Conservation (phyloP, 2,797 vertebrate genomes). For the Acanthurus tractus region DNA sequence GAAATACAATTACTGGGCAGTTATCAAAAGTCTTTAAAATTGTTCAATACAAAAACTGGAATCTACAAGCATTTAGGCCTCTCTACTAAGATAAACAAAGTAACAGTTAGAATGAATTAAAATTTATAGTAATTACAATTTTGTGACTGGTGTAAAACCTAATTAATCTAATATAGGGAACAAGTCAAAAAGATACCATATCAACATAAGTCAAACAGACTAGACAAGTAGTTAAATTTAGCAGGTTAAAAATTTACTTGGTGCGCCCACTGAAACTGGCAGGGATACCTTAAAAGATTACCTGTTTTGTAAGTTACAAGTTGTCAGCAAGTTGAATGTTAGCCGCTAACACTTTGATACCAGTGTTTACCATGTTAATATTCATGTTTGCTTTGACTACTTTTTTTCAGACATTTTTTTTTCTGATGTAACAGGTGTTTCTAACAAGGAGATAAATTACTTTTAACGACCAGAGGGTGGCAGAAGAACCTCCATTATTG, state of each 20-base stretch:
- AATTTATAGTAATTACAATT: not conserved
- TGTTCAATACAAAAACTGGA: not conserved
- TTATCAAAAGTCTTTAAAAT: not conserved
- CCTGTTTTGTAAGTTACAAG: too few relatives aligned
- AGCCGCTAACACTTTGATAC: not conserved
- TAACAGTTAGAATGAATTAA: not conserved
- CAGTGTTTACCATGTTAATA: not conserved
- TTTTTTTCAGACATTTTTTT: not conserved
- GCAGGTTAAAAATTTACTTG: too few relatives aligned
- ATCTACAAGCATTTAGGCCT: not conserved
- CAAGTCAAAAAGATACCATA: not conserved
- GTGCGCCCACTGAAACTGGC: too few relatives aligned
- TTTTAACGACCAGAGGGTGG: conserved; percentile 40
- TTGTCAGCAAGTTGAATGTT: not conserved
- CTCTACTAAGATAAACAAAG: not conserved
- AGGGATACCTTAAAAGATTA: too few relatives aligned
- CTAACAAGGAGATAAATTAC: not conserved
- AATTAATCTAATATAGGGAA: not conserved
- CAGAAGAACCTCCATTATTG: not conserved
- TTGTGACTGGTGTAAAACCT: not conserved
- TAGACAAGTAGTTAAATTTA: too few relatives aligned
- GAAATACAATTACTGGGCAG: not conserved
- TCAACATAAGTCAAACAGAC: not conserved
- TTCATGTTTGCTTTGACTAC: not conserved
- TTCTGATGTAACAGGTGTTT: not conserved